A percentile compares a stretch with the other conserved stretches of the same genome.
Conservation (phyloP, 2,797 vertebrate genomes). For the Spinibarbus caldwelli region DNA sequence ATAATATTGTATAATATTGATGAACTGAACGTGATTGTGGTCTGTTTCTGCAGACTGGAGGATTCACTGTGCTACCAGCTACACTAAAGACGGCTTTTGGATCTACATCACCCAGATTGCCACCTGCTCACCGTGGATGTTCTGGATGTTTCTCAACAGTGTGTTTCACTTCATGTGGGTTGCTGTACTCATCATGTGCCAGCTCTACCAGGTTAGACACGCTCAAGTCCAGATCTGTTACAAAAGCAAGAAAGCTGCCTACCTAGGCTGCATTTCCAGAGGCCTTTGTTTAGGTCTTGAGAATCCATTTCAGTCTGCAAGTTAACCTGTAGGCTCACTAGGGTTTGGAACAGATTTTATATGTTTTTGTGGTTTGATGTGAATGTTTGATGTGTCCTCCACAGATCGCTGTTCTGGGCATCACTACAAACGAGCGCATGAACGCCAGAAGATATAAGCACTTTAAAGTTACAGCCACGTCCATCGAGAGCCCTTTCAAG, state of each 20-base stretch:
- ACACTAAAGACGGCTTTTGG: slow-evolving; percentile 96
- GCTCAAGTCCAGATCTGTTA: not conserved
- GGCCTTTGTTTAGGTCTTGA: not conserved
- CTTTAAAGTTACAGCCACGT: slow-evolving; percentile 99
- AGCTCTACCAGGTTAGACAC: slow-evolving; percentile 93
- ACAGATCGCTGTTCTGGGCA: slow-evolving; percentile 93
- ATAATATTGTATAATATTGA: not conserved
- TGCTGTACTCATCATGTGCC: slow-evolving; percentile 98
- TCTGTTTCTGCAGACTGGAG: slow-evolving; percentile 86
- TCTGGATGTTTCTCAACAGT: slow-evolving; percentile 99
- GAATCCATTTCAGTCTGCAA: not conserved
- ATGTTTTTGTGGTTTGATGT: not conserved
- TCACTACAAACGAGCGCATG: slow-evolving; percentile 99
- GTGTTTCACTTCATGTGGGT: slow-evolving; percentile 99
- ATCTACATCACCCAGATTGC: slow-evolving; percentile 95
- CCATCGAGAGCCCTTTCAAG: slow-evolving; percentile 99
- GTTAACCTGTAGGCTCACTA: not conserved
- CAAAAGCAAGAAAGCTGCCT: not conserved
- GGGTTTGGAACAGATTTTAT: not conserved
- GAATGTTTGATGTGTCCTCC: not conserved
- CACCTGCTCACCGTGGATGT: slow-evolving; percentile 98
- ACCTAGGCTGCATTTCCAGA: not conserved
- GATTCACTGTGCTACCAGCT: slow-evolving; percentile 92
- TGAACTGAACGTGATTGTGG: not conserved
- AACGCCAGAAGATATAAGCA: slow-evolving; percentile 99